A percentile compares a stretch with the other conserved stretches of the same genome.
Evolutionary conservation across 1,140 invertebrate species (phyloP).

Genomic region (Sipha flava): DNA sequence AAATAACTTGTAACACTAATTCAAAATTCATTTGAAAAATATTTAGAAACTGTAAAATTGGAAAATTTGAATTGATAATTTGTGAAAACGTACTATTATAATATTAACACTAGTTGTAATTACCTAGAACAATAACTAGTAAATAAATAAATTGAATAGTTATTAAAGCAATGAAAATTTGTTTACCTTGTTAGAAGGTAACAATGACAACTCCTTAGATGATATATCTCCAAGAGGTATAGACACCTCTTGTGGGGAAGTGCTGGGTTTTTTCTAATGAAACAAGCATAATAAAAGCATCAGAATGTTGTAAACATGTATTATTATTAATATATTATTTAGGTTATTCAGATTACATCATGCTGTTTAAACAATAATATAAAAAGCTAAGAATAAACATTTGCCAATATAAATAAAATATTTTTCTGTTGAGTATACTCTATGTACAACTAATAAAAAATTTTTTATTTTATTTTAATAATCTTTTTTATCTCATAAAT

Average conservation of each 20-base stretch:
- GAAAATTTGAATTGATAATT: background rate
- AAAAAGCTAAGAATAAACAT: background rate
- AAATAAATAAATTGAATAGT: conserved; percentile 1
- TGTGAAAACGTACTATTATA: conserved; percentile 4
- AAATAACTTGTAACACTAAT: background rate
- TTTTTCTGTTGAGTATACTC: no score
- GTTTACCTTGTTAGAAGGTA: conserved; percentile 32
- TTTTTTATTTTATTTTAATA: no score
- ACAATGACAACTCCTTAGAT: conserved; percentile 31
- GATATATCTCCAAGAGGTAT: conserved; percentile 17
- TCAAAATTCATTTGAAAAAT: background rate
- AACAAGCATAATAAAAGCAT: conserved; percentile 33
- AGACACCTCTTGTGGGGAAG: conserved; percentile 17
- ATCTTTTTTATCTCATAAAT: no score
- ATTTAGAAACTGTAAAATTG: background rate
- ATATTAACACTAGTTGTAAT: background rate
- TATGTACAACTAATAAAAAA: no score
- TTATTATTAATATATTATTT: background rate
- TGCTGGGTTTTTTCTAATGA: conserved; percentile 24
- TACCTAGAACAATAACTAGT: background rate
- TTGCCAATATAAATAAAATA: background rate
- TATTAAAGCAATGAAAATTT: conserved; percentile 6
- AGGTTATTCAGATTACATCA: background rate
- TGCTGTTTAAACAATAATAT: conserved; percentile 10
- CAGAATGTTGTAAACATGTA: conserved; percentile 24